These are phyloP conservation scores for Zoanthus sociatus DNA, from an alignment of 92 coral and sea anemone genomes.

Conservation along the genomic window DNA sequence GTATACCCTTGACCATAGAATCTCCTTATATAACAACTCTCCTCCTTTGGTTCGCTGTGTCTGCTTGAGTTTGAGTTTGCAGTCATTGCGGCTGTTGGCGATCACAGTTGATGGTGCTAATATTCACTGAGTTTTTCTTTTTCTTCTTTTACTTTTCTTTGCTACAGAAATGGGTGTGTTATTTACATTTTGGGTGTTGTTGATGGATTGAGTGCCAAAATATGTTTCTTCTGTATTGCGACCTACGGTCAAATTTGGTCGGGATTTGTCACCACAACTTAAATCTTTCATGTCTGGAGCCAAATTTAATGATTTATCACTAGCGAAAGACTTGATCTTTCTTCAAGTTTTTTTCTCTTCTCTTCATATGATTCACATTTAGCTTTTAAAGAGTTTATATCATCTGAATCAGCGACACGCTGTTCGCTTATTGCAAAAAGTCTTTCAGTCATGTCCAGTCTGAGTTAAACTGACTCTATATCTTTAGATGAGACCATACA, in stretches of 20 bases:
- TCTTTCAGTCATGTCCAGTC: constrained; percentile 22
- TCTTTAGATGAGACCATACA: constrained; percentile 27
- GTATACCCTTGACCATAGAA: too few species aligned
- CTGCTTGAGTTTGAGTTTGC: constrained; percentile 20
- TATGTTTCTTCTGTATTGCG: constrained; percentile 15
- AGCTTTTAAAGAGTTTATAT: constrained; percentile 2
- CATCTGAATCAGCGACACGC: background rate
- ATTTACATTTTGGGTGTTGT: constrained; percentile 1
- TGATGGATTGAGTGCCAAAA: constrained; percentile 1
- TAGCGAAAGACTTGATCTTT: constrained; percentile 30
- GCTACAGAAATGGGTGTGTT: too few species aligned
- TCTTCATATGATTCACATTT: constrained; percentile 26
- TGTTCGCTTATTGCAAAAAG: constrained; percentile 21
- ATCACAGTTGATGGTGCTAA: constrained; percentile 4
- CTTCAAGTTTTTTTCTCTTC: constrained; percentile 27
- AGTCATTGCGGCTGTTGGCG: background rate
- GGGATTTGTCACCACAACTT: constrained; percentile 3
- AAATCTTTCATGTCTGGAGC: too few species aligned
- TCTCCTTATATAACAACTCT: background rate
- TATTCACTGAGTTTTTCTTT: too few species aligned
- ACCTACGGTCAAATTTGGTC: constrained; percentile 13
- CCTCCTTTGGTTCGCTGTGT: constrained; percentile 6
- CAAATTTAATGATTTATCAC: too few species aligned
- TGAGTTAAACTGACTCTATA: constrained; percentile 29
- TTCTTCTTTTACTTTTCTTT: too few species aligned